Evolutionary conservation across 2,797 vertebrate species (phyloP).

Genomic region (Coregonus sp.): DNA sequence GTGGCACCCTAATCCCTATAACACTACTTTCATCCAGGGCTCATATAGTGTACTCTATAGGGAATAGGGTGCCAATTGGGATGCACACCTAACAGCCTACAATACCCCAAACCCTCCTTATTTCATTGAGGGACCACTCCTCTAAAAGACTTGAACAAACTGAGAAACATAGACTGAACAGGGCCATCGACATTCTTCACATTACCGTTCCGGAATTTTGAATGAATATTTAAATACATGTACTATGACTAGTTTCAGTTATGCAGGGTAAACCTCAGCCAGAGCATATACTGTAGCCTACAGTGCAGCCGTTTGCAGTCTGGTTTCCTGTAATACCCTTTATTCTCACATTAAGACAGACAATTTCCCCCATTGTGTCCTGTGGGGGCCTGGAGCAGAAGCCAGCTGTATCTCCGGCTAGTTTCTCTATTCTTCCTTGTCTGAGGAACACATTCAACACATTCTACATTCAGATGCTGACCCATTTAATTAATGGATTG

Average conservation of each 20-base stretch:
- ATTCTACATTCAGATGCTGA: constrained; percentile 73
- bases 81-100: neutral
- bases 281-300: neutral
- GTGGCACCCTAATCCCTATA: neutral
- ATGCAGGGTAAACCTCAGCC: neutral
- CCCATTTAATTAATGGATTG: constrained; percentile 73
- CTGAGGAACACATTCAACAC: constrained; percentile 59
- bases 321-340: constrained; percentile 40
- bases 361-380: constrained; percentile 37
- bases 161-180: constrained; percentile 2
- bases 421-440: constrained; percentile 41
- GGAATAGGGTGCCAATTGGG: neutral
- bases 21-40: neutral
- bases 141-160: constrained; percentile 16
- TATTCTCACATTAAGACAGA: constrained; percentile 27
- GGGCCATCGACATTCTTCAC: neutral
- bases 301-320: constrained; percentile 19
- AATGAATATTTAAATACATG: neutral
- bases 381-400: constrained; percentile 23
- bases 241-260: neutral
- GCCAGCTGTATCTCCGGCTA: constrained; percentile 19
- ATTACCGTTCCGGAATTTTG: neutral
- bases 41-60: neutral
- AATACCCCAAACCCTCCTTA: constrained; percentile 2
- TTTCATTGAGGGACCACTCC: neutral